These are phyloP conservation scores for Erethizon dorsatum DNA, from an alignment of 2,797 vertebrate genomes.

Conservation along the genomic window DNA sequence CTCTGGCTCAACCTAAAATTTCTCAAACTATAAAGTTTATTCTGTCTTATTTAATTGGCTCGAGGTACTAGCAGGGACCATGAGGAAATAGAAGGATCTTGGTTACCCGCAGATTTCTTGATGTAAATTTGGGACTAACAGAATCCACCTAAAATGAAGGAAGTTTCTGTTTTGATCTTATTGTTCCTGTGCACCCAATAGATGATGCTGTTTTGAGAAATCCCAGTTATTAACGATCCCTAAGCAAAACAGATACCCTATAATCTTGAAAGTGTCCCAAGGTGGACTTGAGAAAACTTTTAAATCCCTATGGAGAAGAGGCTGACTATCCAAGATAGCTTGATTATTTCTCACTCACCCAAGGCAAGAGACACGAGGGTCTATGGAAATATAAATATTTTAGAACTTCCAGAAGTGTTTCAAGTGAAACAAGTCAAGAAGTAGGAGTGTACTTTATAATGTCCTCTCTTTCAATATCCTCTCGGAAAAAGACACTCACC, in stretches of 20 bases:
- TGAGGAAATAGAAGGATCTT: background rate
- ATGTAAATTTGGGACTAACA: background rate
- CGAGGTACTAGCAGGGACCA: background rate
- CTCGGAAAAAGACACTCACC: background rate
- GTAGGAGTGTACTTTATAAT: background rate
- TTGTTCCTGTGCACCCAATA: background rate
- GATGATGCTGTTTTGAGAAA: background rate
- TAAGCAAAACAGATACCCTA: background rate
- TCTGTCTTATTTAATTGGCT: background rate
- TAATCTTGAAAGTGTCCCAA: background rate
- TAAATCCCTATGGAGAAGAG: constrained; percentile 17
- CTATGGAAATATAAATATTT: constrained; percentile 21
- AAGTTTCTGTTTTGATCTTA: background rate
- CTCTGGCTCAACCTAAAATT: background rate
- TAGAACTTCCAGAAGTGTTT: constrained; percentile 5
- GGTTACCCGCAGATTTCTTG: background rate
- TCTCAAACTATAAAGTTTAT: background rate
- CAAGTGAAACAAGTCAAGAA: background rate
- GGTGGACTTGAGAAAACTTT: constrained; percentile 14
- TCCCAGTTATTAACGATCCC: background rate
- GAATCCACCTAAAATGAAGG: constrained; percentile 14
- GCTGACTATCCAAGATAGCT: background rate
- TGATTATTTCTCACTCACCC: background rate
- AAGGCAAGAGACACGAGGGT: background rate
- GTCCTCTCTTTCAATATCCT: background rate